Base-by-base conservation (phyloP, 2,888 invertebrate species). In the Zhuqinia jingwanae region DNA sequence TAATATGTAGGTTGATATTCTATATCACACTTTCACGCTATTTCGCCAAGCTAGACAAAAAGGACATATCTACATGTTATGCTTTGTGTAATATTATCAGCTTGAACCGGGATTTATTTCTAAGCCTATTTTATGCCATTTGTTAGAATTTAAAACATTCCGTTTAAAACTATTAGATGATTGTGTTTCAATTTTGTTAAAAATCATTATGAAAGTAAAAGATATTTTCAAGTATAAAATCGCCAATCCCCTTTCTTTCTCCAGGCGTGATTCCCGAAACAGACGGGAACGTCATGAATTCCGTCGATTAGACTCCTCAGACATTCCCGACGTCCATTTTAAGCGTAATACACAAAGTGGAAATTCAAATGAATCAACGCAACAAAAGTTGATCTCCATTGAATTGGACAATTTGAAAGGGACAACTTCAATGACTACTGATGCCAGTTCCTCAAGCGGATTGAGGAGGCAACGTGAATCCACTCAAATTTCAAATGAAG, bases 131-230 rank as follows among this genome's bases (percentile, higher is more conserved):
- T n/a, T n/a, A n/a, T n/a, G n/a, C n/a, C n/a, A n/a, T n/a, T n/a
- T n/a, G n/a, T n/a, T n/a, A n/a, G n/a, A n/a, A n/a, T n/a, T n/a
- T n/a, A n/a, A n/a, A n/a, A n/a, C n/a, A n/a, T n/a, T n/a, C n/a
- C n/a, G n/a, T n/a, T n/a, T n/a, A n/a, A n/a, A n/a, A n/a, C n/a
- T n/a, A n/a, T n/a, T n/a, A n/a, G n/a, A n/a, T n/a, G n/a, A n/a
- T n/a, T n/a, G n/a, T n/a, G n/a, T n/a, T n/a, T n/a, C n/a, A n/a
- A n/a, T n/a, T n/a, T n/a, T n/a, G n/a, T n/a, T n/a, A n/a, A n/a
- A n/a, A n/a, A n/a, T n/a, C n/a, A n/a, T n/a, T n/a, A 73, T 75
- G 75, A 75, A 50, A 27, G 53, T 75, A 2, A 75, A 75, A 75
- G 53, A 11, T 15, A 22, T 75, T 53, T 27, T 75, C 5, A n/a